phyloP scores from a whole-genome alignment of 2,888 invertebrate genomes.

The Xanthia togata region DNA sequence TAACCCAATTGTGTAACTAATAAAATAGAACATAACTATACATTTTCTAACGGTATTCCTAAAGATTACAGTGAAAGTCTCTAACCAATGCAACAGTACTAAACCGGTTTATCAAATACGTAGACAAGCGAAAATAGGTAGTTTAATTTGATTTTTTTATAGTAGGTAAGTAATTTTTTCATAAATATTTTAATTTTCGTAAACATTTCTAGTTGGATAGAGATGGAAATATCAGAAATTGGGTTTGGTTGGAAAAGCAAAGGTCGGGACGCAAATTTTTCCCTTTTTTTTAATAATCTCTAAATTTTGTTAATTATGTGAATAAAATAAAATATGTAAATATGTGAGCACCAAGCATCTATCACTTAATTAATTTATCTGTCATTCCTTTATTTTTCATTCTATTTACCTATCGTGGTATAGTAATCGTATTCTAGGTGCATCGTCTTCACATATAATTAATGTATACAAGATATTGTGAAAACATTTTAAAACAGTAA shows the following conservation, averaged over 20 bases:
- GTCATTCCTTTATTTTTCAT: too few species aligned
- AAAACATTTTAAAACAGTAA: too few species aligned
- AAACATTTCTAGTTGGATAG: not conserved
- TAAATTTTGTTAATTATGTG: too few species aligned
- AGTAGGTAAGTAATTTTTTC: not conserved
- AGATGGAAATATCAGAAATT: not conserved
- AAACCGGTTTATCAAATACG: conserved; percentile 54
- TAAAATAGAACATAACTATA: conserved; percentile 3
- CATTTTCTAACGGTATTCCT: conserved; percentile 49
- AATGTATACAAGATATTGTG: too few species aligned
- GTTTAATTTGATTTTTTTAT: not conserved
- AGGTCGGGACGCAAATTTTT: not conserved
- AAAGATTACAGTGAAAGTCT: conserved; percentile 55
- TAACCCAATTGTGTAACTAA: conserved; percentile 12
- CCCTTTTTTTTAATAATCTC: too few species aligned
- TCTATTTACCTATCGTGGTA: too few species aligned
- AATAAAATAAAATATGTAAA: too few species aligned
- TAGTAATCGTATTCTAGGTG: too few species aligned
- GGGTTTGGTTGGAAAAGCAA: too few species aligned
- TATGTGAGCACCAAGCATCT: too few species aligned
- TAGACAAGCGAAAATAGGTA: conserved; percentile 26
- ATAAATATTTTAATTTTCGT: not conserved
- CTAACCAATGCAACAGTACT: conserved; percentile 20
- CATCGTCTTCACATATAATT: too few species aligned
- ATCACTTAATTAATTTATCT: too few species aligned